phyloP scores from a whole-genome alignment of 2,113 vertebrate species.

The Cyphomyrus plagiostoma region DNA sequence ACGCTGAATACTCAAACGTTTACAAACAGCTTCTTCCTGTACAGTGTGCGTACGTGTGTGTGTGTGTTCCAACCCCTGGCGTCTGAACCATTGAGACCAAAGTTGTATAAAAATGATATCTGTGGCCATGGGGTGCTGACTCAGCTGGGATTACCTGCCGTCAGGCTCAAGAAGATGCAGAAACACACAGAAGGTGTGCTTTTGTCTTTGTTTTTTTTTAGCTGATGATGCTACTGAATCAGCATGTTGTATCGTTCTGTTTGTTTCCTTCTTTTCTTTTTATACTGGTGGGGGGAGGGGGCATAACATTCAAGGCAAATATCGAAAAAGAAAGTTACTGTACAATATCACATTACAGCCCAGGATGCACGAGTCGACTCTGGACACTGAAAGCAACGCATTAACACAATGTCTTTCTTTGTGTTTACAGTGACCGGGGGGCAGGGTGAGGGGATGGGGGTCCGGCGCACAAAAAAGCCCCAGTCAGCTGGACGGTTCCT shows the following conservation, averaged over 20 bases:
- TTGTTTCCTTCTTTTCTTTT: slow-evolving; percentile 25
- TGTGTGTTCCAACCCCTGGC: background rate
- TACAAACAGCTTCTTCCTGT: background rate
- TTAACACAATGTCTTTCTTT: slow-evolving; percentile 43
- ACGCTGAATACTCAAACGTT: background rate
- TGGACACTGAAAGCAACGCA: slow-evolving; percentile 40
- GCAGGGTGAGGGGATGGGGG: slow-evolving; percentile 21
- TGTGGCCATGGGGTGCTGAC: background rate
- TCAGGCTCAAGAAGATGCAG: slow-evolving; percentile 16
- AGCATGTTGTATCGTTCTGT: slow-evolving; percentile 6
- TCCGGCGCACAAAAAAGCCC: slow-evolving; percentile 30
- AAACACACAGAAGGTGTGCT: slow-evolving; percentile 27
- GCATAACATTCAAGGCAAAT: slow-evolving; percentile 63
- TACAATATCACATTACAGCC: slow-evolving; percentile 62
- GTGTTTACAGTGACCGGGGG: slow-evolving; percentile 49
- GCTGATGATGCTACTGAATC: slow-evolving; percentile 21
- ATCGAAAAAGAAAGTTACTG: slow-evolving; percentile 61
- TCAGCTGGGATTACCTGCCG: slow-evolving; percentile 16
- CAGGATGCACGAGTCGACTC: slow-evolving; percentile 33
- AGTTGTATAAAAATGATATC: background rate
- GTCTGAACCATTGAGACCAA: slow-evolving; percentile 9
- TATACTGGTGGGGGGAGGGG: slow-evolving; percentile 44
- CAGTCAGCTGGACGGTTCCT: background rate
- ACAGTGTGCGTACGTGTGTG: background rate
- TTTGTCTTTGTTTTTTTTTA: slow-evolving; percentile 19